Evolutionary conservation across 2,888 invertebrate species (phyloP).

Genomic region (Eupithecia centaureata): DNA sequence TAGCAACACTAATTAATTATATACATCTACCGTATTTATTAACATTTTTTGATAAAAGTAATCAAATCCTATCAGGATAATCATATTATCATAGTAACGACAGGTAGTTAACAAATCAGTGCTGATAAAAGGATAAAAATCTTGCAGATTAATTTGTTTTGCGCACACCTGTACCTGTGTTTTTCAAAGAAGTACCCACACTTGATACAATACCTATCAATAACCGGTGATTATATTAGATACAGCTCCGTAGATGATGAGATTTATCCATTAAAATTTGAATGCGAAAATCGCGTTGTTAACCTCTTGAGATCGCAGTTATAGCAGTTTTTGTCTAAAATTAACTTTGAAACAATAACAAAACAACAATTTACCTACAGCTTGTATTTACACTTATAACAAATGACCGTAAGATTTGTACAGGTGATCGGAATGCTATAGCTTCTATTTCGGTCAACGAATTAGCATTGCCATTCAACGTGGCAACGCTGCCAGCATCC

Average conservation of each 20-base stretch:
- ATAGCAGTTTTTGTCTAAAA: no score
- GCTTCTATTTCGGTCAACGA: no score
- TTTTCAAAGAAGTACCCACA: slow-evolving; percentile 1
- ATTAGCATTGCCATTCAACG: no score
- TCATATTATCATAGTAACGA: slow-evolving; percentile 47
- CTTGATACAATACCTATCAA: background rate
- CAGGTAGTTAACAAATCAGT: slow-evolving; percentile 54
- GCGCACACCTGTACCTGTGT: slow-evolving; percentile 37
- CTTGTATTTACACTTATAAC: no score
- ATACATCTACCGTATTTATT: slow-evolving; percentile 42
- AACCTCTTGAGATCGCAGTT: no score
- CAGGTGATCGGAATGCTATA: no score
- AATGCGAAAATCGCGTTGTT: no score
- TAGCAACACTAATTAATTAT: slow-evolving; percentile 41
- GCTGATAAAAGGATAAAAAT: slow-evolving; percentile 56
- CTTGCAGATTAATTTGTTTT: slow-evolving; percentile 58
- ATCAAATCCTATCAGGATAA: slow-evolving; percentile 45
- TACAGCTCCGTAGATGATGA: background rate
- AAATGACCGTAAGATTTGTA: no score
- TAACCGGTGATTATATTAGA: background rate
- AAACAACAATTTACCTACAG: no score
- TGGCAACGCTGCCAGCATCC: no score
- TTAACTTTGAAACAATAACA: no score
- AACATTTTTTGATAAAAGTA: slow-evolving; percentile 52
- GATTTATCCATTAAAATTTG: background rate